Conservation (phyloP, 2,888 invertebrate species). For the Trachelus iudaicus region DNA sequence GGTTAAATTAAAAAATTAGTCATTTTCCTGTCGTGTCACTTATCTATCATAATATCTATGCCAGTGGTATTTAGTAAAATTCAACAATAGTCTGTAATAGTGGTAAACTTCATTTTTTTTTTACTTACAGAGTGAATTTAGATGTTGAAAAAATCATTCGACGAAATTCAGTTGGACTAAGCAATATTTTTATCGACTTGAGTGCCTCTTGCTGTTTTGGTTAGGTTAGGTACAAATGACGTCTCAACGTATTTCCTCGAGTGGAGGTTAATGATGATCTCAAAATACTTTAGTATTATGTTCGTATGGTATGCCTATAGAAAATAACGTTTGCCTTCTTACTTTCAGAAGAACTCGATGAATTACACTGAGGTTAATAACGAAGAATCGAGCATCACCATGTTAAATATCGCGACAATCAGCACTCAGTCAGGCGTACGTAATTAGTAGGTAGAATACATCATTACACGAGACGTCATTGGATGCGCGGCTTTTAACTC, state of each 20-base stretch:
- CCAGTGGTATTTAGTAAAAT: neutral
- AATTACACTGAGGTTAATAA: neutral
- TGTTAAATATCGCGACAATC: constrained; percentile 1
- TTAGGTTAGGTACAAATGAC: neutral
- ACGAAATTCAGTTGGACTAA: neutral
- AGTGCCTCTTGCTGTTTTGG: neutral
- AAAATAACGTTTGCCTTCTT: neutral
- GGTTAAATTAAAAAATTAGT: neutral
- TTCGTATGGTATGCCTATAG: neutral
- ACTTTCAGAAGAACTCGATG: neutral
- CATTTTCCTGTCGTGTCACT: neutral
- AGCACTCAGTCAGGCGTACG: constrained; percentile 1
- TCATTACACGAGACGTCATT: constrained; percentile 24
- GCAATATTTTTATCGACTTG: neutral
- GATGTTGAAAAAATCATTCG: neutral
- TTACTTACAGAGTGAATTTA: neutral
- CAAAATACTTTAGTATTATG: neutral
- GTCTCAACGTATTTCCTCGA: too few relatives aligned
- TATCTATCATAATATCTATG: neutral
- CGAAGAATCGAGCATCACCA: neutral
- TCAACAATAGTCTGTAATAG: neutral
- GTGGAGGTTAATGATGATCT: neutral
- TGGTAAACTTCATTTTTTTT: neutral
- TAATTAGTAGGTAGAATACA: constrained; percentile 19
- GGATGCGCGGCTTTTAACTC: constrained; percentile 2